phyloP scores from a whole-genome alignment of 2,888 invertebrate species.

The Drosophila neutralis region DNA sequence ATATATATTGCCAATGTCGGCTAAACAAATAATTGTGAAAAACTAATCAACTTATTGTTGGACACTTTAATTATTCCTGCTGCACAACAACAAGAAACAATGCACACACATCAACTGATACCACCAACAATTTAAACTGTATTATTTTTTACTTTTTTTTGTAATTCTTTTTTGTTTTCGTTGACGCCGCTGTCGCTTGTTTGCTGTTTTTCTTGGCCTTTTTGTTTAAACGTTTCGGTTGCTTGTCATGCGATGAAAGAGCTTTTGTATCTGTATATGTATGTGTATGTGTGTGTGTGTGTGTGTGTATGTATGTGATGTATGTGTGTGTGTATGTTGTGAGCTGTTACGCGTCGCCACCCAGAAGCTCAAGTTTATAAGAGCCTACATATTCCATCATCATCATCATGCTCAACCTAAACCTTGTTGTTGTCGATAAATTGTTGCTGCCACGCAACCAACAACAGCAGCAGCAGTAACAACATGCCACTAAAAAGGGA shows the following conservation, averaged over 20 bases:
- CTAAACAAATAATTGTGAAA: neutral
- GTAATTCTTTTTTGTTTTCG: conserved; percentile 31
- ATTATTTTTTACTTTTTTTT: conserved; percentile 24
- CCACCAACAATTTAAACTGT: conserved; percentile 38
- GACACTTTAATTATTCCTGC: neutral
- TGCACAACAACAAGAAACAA: neutral
- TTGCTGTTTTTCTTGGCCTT: conserved; percentile 27
- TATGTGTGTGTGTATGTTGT: conserved; percentile 44
- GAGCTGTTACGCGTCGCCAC: conserved; percentile 81
- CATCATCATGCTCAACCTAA: conserved; percentile 47
- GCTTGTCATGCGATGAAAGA: conserved; percentile 75
- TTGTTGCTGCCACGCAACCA: conserved; percentile 71
- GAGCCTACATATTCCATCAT: conserved; percentile 78
- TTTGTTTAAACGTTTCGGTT: conserved; percentile 71
- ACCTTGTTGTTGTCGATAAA: conserved; percentile 52
- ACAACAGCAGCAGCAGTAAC: conserved; percentile 31
- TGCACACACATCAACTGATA: conserved; percentile 24
- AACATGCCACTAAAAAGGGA: conserved; percentile 43
- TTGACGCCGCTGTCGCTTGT: conserved; percentile 36
- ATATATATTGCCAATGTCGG: neutral
- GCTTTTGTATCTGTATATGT: conserved; percentile 46
- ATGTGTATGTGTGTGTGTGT: conserved; percentile 9
- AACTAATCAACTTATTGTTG: neutral
- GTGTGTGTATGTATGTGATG: neutral
- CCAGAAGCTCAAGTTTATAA: conserved; percentile 82